Evolutionary conservation across 2,113 vertebrate genomes (phyloP).

Genomic region (Furnarius figulus): DNA sequence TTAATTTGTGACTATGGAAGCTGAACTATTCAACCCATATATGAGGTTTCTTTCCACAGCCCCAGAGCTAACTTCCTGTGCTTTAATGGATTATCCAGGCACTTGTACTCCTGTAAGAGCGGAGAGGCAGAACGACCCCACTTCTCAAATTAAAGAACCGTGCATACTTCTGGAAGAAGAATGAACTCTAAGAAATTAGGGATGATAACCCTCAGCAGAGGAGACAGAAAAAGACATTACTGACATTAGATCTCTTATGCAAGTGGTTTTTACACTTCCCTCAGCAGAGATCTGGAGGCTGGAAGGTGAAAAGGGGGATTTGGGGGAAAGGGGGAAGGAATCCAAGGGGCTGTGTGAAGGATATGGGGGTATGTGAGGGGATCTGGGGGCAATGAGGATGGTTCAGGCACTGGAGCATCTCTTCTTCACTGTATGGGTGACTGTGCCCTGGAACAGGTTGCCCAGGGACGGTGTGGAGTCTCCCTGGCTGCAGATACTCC

Average conservation of each 20-base stretch:
- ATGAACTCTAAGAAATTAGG: neutral
- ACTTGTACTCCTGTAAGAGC: neutral
- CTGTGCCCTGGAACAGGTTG: neutral
- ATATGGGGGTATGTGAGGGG: neutral
- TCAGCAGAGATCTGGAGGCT: neutral
- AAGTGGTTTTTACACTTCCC: neutral
- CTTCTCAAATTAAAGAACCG: neutral
- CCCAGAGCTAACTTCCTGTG: neutral
- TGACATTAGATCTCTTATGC: too few species aligned
- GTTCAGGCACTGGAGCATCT: neutral
- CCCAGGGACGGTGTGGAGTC: neutral
- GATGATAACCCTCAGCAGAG: neutral
- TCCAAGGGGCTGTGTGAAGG: neutral
- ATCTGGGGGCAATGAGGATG: neutral
- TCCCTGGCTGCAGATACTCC: neutral
- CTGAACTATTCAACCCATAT: neutral
- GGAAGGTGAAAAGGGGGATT: neutral
- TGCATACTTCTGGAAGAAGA: neutral
- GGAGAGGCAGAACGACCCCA: rapidly evolving
- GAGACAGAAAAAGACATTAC: neutral
- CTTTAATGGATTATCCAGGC: neutral
- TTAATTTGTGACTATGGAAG: neutral
- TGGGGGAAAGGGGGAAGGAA: rapidly evolving
- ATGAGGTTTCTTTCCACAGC: neutral
- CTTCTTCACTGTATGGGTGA: neutral